Percentiles rank a stretch among this genome's conserved stretches.
Evolutionary conservation across 2,797 vertebrate genomes (phyloP).

Genomic region (Acomys russatus): DNA sequence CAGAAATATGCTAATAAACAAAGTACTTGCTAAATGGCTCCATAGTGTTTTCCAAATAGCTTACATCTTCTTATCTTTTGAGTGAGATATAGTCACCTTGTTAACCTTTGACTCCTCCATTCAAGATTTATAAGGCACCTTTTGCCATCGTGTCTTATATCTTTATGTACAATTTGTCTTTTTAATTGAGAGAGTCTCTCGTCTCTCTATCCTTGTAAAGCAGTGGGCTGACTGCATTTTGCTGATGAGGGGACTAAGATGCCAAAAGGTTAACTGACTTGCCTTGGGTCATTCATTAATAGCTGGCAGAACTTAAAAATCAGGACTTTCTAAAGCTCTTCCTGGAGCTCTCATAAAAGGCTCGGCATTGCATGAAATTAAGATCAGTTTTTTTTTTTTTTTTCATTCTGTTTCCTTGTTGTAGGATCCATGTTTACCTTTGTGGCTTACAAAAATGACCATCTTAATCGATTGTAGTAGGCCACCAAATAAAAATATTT

Average conservation of each 20-base stretch:
- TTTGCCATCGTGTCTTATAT: slow-evolving; percentile 51
- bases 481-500: slow-evolving; percentile 44
- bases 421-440: neutral
- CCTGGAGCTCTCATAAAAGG: slow-evolving; percentile 8
- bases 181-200: slow-evolving; percentile 55
- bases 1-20: neutral
- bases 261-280: slow-evolving; percentile 57
- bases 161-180: slow-evolving; percentile 66
- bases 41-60: neutral
- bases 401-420: neutral
- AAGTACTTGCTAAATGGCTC: neutral
- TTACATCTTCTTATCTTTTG: slow-evolving; percentile 61
- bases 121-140: slow-evolving; percentile 76
- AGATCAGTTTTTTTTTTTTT: neutral
- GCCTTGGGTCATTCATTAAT: neutral
- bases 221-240: slow-evolving; percentile 7
- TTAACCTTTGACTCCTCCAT: slow-evolving; percentile 40
- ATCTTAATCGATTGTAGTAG: neutral
- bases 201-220: neutral
- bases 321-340: neutral
- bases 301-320: slow-evolving; percentile 42
- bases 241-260: neutral
- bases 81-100: slow-evolving; percentile 36
- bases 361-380: slow-evolving; percentile 57
- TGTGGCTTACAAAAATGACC: neutral